These are phyloP conservation scores for Calephelis nemesis DNA, from an alignment of 1,140 invertebrate genomes.

Conservation along the genomic window DNA sequence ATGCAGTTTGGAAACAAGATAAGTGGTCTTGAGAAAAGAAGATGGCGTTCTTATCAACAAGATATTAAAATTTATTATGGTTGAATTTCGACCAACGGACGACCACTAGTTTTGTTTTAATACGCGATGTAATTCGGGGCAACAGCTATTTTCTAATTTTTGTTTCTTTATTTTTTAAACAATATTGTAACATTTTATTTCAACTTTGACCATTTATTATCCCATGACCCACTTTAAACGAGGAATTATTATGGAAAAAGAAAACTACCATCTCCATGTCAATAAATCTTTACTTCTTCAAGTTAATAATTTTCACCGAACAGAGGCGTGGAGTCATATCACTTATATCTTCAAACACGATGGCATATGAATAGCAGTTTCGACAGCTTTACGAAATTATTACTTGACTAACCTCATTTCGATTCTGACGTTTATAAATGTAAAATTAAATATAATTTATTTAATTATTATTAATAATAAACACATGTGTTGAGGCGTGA, in stretches of 20 bases:
- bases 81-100: no score
- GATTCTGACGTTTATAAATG: constrained; percentile 1
- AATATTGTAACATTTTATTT: background rate
- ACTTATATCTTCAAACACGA: constrained; percentile 1
- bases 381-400: constrained; percentile 6
- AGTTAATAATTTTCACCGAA: background rate
- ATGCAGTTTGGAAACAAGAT: no score
- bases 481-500: no score
- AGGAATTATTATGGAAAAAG: background rate
- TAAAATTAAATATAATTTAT: constrained; percentile 7
- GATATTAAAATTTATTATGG: no score
- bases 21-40: no score
- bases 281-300: background rate
- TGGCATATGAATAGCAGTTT: constrained; percentile 11
- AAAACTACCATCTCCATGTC: background rate
- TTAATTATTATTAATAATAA: background rate
- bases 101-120: no score
- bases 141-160: no score
- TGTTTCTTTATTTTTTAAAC: no score
- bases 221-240: background rate
- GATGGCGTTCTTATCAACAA: no score
- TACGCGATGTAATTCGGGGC: no score
- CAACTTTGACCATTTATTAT: background rate
- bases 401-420: constrained; percentile 2
- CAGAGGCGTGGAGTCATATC: constrained; percentile 8